Percentiles rank a stretch among this genome's conserved stretches.
phyloP scores from a whole-genome alignment of 2,797 vertebrate species.

The Halcyon chelicuti region DNA sequence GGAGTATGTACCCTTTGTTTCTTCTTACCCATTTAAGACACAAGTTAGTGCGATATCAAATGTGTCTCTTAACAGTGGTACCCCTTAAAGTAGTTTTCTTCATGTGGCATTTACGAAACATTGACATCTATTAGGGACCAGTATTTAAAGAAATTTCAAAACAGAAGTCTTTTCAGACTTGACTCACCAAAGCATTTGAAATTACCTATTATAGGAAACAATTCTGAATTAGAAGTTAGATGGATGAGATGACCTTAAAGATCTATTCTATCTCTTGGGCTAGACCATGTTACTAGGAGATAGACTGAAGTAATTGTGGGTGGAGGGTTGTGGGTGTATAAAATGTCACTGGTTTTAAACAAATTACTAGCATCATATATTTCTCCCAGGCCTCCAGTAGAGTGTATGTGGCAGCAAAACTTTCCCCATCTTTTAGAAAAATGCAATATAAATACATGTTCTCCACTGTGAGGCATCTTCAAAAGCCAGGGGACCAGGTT shows the following conservation, averaged over 20 bases:
- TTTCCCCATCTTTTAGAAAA: neutral
- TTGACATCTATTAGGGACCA: conserved; percentile 25
- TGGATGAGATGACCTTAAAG: neutral
- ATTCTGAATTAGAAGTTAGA: neutral
- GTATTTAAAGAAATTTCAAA: neutral
- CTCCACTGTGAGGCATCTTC: neutral
- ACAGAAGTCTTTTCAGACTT: neutral
- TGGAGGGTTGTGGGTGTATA: neutral
- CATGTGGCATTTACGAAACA: neutral
- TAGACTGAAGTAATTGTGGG: neutral
- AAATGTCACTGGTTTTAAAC: neutral
- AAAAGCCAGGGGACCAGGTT: neutral
- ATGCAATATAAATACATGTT: accelerated
- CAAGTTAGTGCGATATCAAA: neutral
- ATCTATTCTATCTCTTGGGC: neutral
- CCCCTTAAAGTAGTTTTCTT: neutral
- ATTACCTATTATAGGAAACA: neutral
- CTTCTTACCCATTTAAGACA: neutral
- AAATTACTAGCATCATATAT: neutral
- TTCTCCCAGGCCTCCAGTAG: neutral
- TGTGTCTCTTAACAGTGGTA: neutral
- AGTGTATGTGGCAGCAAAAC: neutral
- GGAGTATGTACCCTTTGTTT: neutral
- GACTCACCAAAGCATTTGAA: neutral
- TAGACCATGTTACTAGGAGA: neutral